Percentiles rank a stretch among this genome's conserved stretches.
Evolutionary conservation across 1,140 invertebrate genomes (phyloP).

Genomic region (Phthorimaea operculella): DNA sequence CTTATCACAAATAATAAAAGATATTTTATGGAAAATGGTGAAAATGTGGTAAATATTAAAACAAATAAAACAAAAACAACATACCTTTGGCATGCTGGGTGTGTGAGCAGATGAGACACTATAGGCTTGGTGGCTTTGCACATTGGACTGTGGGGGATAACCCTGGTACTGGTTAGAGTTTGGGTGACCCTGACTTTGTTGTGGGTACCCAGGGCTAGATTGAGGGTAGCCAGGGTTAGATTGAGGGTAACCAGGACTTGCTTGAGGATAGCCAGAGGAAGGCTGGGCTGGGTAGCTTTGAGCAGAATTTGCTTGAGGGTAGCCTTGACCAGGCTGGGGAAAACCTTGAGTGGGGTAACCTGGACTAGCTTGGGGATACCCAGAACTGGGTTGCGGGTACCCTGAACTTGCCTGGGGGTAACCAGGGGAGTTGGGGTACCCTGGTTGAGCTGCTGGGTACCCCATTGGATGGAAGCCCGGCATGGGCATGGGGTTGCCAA

Average conservation of each 20-base stretch:
- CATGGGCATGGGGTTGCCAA: slow-evolving; percentile 63
- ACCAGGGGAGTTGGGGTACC: slow-evolving; percentile 18
- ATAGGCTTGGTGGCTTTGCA: slow-evolving; percentile 32
- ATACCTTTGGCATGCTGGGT: slow-evolving; percentile 39
- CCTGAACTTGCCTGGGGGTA: slow-evolving; percentile 22
- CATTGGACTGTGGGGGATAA: slow-evolving; percentile 23
- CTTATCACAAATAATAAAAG: slow-evolving; percentile 48
- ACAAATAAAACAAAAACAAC: slow-evolving; percentile 22
- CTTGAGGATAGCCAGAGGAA: slow-evolving; percentile 5
- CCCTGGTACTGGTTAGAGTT: slow-evolving; percentile 27
- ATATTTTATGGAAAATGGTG: neutral
- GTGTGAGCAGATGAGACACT: slow-evolving; percentile 29
- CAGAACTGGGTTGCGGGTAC: slow-evolving; percentile 14
- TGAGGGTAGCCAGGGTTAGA: slow-evolving; percentile 8
- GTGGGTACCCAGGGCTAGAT: slow-evolving; percentile 22
- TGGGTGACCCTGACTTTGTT: slow-evolving; percentile 19
- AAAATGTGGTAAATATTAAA: slow-evolving; percentile 20
- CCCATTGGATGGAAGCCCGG: slow-evolving; percentile 51
- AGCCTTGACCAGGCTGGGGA: slow-evolving; percentile 13
- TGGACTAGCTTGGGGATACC: slow-evolving; percentile 16
- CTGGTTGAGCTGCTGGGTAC: slow-evolving; percentile 42
- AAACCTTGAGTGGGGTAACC: slow-evolving; percentile 12
- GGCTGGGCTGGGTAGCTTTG: slow-evolving; percentile 17
- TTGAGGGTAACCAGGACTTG: slow-evolving; percentile 25
- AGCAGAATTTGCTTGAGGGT: slow-evolving; percentile 10